phyloP scores from a whole-genome alignment of 1,140 invertebrate species.

The Nilaparvata lugens region DNA sequence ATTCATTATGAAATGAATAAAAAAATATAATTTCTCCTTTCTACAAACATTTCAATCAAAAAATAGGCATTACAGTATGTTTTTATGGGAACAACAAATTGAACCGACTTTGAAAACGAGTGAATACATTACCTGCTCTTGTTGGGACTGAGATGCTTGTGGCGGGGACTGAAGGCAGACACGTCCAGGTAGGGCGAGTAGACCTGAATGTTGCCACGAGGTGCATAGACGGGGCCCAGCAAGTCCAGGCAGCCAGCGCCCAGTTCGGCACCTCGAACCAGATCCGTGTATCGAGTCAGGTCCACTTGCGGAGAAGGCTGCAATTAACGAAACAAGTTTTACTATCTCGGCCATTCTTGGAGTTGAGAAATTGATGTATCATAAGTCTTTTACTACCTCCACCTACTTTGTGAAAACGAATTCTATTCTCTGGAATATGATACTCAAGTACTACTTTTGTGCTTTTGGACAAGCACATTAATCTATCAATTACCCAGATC shows the following conservation, averaged over 20 bases:
- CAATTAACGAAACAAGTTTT: no score
- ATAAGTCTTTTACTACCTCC: no score
- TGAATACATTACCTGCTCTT: conserved; percentile 40
- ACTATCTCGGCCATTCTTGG: no score
- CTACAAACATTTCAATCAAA: conserved; percentile 9
- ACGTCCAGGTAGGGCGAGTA: conserved; percentile 71
- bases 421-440: no score
- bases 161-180: conserved; percentile 64
- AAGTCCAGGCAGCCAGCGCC: conserved; percentile 63
- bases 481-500: no score
- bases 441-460: no score
- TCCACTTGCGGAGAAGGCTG: conserved; percentile 59
- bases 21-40: no score
- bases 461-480: no score
- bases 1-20: no score
- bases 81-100: conserved; percentile 13
- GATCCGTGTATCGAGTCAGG: conserved; percentile 58
- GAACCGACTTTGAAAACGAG: conserved; percentile 5
- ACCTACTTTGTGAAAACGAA: no score
- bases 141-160: conserved; percentile 44
- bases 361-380: no score
- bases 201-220: conserved; percentile 71
- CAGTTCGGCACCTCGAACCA: conserved; percentile 60
- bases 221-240: conserved; percentile 68
- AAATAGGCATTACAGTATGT: not conserved